Base-by-base conservation (phyloP, 2,888 invertebrate genomes). In the Strigamia maritima region DNA sequence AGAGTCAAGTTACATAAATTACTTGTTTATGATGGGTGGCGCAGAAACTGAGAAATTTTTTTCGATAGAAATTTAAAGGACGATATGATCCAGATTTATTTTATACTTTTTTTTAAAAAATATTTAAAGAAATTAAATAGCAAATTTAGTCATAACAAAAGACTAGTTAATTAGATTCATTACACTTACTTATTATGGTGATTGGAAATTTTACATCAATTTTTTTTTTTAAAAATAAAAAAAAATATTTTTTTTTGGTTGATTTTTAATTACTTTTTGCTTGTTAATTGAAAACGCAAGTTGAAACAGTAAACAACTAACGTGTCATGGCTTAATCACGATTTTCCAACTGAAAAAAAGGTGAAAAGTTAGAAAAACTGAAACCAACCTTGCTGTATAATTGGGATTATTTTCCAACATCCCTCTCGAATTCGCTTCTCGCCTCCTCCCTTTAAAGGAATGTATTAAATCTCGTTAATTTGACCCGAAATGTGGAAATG, bases 401-500 rank as follows among this genome's bases (percentile, higher is more conserved):
- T 70, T 70, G 70, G 70, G 14, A 28, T 70, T 70, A 70, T 28
- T 70, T 70, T n/a, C 19, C 3, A 14, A 70, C 70, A 70, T 10
- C 70, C 70, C 24, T 28, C 16, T 28, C 28, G 26, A 70, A 28
- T 70, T 70, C 16, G 70, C 70, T 16, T 16, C 70, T 70, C 70
- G 28, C 70, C 70, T 16, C 28, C 70, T 70, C 70, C 70, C 70
- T 70, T 28, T 28, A 70, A 70, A 26, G 70, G 70, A 70, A 70
- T 70, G 70, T 70, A 70, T 70, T 70, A 70, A 70, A 70, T 70
- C 70, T 24, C 16, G 70, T 70, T 70, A 70, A 70, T 70, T 70
- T 70, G 70, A 26, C 70, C 70, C 70, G 28, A 70, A 70, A 60
- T 10, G 60, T 60, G 22, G 60, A 60, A 60, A 70, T 70, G 70